Base-by-base conservation (phyloP, 64 coral and sea anemone species). In the Exaiptasia diaphana region DNA sequence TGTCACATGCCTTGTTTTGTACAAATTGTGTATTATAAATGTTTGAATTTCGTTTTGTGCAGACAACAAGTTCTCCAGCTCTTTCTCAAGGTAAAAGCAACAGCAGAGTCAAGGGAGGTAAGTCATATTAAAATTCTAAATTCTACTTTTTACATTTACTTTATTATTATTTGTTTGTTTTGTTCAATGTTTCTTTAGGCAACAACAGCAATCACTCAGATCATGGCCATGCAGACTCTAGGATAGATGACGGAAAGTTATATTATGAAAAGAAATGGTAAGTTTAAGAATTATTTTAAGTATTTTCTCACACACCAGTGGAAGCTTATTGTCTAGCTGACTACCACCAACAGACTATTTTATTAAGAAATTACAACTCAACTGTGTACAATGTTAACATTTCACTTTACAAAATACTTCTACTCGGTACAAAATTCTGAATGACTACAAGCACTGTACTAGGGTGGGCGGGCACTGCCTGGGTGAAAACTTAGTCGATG, bases 191-290 rank as follows among this genome's bases (percentile, higher is more conserved):
- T 35, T 74, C 22, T 79, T 42, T 36, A 97, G 88, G 84, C 41
- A 92, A 88, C 53, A 82, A 78, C 20, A 75, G 85, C 35, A 54
- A 38, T 33, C 67, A 74, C 36, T 74, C 80, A 22, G 70, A 89
- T 37, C 71, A 23, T 0, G 53, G 69, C 28, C 61, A 65, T 18
- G 32, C 61, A 28, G 85, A 91, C 15, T 80, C 81, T 31, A 76
- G 90, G 35, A 82, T 92, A 43, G 95, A 99, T 49, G 95, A 99
- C 85, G 95, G 95, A 75, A 99, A 89, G 84, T 73, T 99, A 18
- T 93, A 92, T 40, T 99, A 89, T 82, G 95, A 99, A 35, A 99
- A 92, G 50, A 89, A 87, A 93, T 99, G 95, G 95, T 92, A 74
- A 89, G 80, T 69, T 21, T 32, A 67, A 32, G 10, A 0, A 15